Base-by-base conservation (phyloP, 37 sponge, comb jelly and placozoan genomes). In the Petrosia ficiformis region DNA sequence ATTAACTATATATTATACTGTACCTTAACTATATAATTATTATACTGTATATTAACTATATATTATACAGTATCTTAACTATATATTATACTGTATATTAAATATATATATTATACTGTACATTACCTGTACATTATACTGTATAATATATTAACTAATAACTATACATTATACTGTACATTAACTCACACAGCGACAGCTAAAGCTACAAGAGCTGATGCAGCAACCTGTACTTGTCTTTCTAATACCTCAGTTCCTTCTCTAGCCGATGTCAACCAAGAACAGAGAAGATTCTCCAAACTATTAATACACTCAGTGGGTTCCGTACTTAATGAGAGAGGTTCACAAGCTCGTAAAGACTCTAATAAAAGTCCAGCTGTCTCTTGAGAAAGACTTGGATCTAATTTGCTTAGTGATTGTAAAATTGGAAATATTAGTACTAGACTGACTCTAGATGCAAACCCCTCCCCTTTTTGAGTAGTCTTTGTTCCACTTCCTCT, bases 391-490 rank as follows among this genome's bases (percentile, higher is more conserved):
- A 96, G 71, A 22, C 68, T 74, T 34, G 85, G 87, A 61, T 92
- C 90, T 4, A 86, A 24, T 44, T 44, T 63, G 74, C 93, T 96
- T 54, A 92, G 80, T 8, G 90, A 92, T 37, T 84, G 86, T 31
- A 96, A 76, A 34, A 92, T 84, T 25, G 97, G 97, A 70, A 96
- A 89, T 31, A 92, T 85, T 31, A 96, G 68, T 0, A 96, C 58
- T 24, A 92, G 73, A 28, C 86, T 86, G 1, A 96, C 75, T 40
- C 90, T 76, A 31, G 94, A 94, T 19, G 94, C 78, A 83, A 94
- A 94, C 25, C 82, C 73, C 16, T 66, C 76, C 2, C 72, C 22
- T 0, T 71, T 68, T 63, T 36, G 4, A 48, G 54, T 48, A 19
- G 54, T 28, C 21, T 39, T 42, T 1, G 70, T 24, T 1, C 58